Conservation (phyloP, 2,797 vertebrate genomes). For the Odontamblyopus lacepedii region DNA sequence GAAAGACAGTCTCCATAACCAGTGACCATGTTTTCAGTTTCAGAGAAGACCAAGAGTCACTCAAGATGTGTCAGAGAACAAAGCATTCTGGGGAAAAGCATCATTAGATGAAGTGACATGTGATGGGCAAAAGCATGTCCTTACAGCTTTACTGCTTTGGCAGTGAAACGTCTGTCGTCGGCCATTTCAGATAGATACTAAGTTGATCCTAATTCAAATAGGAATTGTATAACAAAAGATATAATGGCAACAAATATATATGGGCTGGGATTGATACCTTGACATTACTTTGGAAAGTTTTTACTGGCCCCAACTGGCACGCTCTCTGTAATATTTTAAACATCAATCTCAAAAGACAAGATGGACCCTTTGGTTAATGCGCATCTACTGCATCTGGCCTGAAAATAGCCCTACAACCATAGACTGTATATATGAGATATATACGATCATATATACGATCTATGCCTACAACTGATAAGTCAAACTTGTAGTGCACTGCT, state of each 20-base stretch:
- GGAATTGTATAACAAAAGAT: not conserved
- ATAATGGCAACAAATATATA: not conserved
- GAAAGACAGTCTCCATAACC: conserved; percentile 26
- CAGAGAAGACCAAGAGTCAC: conserved; percentile 4
- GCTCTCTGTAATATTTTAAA: not conserved
- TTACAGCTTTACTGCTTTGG: not conserved
- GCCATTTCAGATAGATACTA: not conserved
- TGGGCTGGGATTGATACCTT: not conserved
- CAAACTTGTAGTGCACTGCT: no score
- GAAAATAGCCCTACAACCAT: no score
- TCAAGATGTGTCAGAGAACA: conserved; percentile 14
- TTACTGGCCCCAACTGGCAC: not conserved
- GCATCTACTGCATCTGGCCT: not conserved
- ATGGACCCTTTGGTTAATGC: not conserved
- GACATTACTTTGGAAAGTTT: not conserved
- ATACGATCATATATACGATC: no score
- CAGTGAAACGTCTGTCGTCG: not conserved
- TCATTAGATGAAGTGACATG: conserved; percentile 19
- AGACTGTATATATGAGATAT: no score
- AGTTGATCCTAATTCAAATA: not conserved
- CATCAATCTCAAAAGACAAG: not conserved
- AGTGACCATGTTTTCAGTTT: conserved; percentile 30
- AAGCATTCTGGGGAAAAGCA: conserved; percentile 8
- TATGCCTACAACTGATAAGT: no score
- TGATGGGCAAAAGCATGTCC: not conserved